Percentiles rank a stretch among this genome's conserved stretches.
These are phyloP conservation scores for Drosophila yakuba DNA, from an alignment of 1,140 invertebrate genomes.

Conservation along the genomic window DNA sequence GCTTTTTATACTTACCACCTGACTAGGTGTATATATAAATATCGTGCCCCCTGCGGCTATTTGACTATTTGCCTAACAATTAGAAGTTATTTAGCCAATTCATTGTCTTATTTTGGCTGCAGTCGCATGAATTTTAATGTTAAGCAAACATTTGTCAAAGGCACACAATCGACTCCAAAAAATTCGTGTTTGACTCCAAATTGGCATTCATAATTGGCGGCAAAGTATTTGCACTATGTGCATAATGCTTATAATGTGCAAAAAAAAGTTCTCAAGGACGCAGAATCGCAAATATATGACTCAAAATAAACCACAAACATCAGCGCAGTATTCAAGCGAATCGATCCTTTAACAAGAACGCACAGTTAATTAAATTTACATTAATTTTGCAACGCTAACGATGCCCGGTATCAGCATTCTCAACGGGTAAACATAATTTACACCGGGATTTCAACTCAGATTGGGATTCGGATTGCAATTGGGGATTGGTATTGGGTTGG, in stretches of 20 bases:
- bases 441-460: conserved; percentile 5
- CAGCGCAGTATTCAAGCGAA: not conserved
- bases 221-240: conserved; percentile 65
- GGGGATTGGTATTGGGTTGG: not conserved
- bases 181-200: conserved; percentile 47
- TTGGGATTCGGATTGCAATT: not conserved
- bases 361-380: conserved; percentile 66
- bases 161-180: conserved; percentile 26
- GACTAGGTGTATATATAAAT: not conserved
- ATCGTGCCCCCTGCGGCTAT: conserved; percentile 16
- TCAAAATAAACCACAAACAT: conserved; percentile 10
- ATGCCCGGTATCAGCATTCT: conserved; percentile 30
- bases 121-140: conserved; percentile 76
- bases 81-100: conserved; percentile 77
- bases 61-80: conserved; percentile 76
- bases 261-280: conserved; percentile 54
- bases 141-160: conserved; percentile 72
- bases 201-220: conserved; percentile 66
- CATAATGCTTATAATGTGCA: conserved; percentile 1
- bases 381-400: conserved; percentile 48
- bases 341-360: conserved; percentile 17
- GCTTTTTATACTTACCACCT: conserved; percentile 43
- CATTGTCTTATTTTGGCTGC: conserved; percentile 68
- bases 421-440: conserved; percentile 47
- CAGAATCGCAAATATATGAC: conserved; percentile 2